Percentiles rank a stretch among this genome's conserved stretches.
Conservation (phyloP, 2,888 invertebrate species). For the Sarcophaga subvicina region DNA sequence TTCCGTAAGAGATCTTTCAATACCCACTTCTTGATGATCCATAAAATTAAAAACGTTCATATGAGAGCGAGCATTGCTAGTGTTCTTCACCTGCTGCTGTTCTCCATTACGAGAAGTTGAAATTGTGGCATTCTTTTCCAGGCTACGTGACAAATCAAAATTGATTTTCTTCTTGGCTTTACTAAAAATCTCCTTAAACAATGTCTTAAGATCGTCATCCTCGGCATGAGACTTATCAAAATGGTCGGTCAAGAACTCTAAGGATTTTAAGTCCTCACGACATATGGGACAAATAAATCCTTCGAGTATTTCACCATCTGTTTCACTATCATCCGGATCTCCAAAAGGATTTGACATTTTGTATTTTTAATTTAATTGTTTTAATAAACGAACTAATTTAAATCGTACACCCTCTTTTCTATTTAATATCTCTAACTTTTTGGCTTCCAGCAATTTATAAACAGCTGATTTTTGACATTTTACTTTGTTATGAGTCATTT, state of each 20-base stretch:
- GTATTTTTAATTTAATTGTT: too few species aligned
- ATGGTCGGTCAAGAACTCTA: constrained; percentile 91
- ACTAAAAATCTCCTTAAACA: constrained; percentile 90
- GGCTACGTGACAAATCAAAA: constrained; percentile 84
- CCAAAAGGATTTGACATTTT: constrained; percentile 78
- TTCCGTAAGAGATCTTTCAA: constrained; percentile 85
- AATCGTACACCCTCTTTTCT: constrained; percentile 14
- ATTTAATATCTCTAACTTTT: background rate
- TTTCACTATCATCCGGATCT: constrained; percentile 75
- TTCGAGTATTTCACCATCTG: constrained; percentile 88
- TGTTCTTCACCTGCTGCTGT: constrained; percentile 21
- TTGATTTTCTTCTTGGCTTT: constrained; percentile 95
- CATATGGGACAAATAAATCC: constrained; percentile 98
- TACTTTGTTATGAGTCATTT: background rate
- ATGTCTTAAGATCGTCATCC: constrained; percentile 90
- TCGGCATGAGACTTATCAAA: constrained; percentile 95
- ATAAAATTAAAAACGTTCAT: constrained; percentile 77
- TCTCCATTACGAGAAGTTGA: constrained; percentile 64
- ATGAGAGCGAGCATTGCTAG: constrained; percentile 73
- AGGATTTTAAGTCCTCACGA: constrained; percentile 93
- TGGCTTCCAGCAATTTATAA: background rate
- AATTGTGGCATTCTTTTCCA: constrained; percentile 83
- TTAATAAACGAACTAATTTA: background rate
- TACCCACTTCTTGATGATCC: constrained; percentile 81
- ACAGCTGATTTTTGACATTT: constrained; percentile 43